Conservation (phyloP, 2,888 invertebrate genomes). For the Cynaeus angustus region DNA sequence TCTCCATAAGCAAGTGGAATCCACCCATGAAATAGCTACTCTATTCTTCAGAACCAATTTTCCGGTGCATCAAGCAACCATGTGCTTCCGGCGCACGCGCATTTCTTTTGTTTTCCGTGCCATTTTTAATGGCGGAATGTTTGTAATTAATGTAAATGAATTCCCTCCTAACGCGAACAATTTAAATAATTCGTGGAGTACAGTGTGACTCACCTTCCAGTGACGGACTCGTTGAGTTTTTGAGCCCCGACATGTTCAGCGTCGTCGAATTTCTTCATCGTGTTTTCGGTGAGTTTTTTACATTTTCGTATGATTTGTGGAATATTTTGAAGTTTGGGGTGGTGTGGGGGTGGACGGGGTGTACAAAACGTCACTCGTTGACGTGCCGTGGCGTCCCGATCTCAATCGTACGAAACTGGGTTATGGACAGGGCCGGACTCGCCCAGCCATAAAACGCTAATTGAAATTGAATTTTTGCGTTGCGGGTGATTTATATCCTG, state of each 20-base stretch:
- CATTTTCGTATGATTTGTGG: not conserved
- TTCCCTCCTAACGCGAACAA: conserved; percentile 14
- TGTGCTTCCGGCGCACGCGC: conserved; percentile 35
- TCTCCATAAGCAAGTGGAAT: not conserved
- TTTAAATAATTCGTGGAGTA: conserved; percentile 25
- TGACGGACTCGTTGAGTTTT: not conserved
- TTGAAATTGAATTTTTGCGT: conserved; percentile 39
- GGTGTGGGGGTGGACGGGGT: no score
- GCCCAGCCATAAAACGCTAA: conserved; percentile 33
- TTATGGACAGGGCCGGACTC: conserved; percentile 35
- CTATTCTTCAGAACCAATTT: conserved; percentile 21
- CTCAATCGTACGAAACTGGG: conserved; percentile 16
- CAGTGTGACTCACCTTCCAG: conserved; percentile 6
- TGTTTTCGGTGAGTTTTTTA: not conserved
- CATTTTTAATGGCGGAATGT: conserved; percentile 44
- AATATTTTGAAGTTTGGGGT: not conserved
- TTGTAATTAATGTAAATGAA: conserved; percentile 41
- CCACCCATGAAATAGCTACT: conserved; percentile 11
- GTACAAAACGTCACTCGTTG: not conserved
- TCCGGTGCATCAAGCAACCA: conserved; percentile 24
- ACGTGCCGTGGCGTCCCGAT: conserved; percentile 7
- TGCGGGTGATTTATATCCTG: conserved; percentile 32
- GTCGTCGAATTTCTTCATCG: not conserved
- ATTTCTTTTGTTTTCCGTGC: conserved; percentile 16
- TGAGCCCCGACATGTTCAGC: not conserved